A percentile compares a stretch with the other conserved stretches of the same genome.
Evolutionary conservation across 2,797 vertebrate species (phyloP).

Genomic region (Coracias cyanogaster): DNA sequence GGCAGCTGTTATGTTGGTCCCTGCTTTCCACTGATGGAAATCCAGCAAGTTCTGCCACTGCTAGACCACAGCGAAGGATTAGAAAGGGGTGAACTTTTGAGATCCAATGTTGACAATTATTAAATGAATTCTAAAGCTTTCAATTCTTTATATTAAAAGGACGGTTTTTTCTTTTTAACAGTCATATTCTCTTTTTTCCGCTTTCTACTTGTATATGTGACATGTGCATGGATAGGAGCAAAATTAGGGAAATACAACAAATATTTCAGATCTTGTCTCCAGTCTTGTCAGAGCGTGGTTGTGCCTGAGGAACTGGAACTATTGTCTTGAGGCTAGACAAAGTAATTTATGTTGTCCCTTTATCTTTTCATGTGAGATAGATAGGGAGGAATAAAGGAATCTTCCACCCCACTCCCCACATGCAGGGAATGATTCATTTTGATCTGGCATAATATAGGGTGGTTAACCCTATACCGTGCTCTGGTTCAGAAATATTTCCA

Average conservation of each 20-base stretch:
- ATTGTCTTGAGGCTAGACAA: not conserved
- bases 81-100: not conserved
- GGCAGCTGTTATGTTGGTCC: no score
- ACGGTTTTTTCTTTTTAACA: not conserved
- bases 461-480: not conserved
- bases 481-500: not conserved
- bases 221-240: not conserved
- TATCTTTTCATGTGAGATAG: not conserved
- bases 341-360: not conserved
- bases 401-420: not conserved
- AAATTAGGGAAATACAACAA: not conserved
- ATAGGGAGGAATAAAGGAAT: not conserved
- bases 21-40: not conserved
- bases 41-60: not conserved
- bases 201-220: not conserved
- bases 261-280: not conserved
- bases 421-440: not conserved
- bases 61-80: not conserved
- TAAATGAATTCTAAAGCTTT: not conserved
- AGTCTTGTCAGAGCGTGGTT: not conserved
- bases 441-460: not conserved
- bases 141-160: not conserved
- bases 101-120: not conserved
- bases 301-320: not conserved
- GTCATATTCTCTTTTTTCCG: rapidly evolving